Conservation (phyloP, 2,797 vertebrate species). For the Ctenochaetus hawaiiensis region DNA sequence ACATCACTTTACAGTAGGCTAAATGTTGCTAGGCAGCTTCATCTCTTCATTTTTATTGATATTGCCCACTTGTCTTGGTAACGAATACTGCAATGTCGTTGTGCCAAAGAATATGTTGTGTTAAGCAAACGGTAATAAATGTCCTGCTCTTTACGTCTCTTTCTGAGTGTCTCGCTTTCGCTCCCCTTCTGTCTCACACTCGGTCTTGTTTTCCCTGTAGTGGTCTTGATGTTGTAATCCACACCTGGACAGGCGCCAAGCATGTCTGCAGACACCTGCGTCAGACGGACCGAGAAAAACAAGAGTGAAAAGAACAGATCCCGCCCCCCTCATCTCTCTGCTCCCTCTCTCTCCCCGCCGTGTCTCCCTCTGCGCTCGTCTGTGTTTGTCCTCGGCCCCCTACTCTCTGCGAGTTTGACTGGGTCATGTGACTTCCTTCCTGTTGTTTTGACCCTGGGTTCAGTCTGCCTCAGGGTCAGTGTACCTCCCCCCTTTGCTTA, state of each 20-base stretch:
- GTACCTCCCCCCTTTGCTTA: slow-evolving; percentile 41
- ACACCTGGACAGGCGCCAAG: slow-evolving; percentile 77
- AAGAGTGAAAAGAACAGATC: slow-evolving; percentile 65
- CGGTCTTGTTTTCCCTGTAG: slow-evolving; percentile 57
- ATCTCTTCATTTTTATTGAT: slow-evolving; percentile 2
- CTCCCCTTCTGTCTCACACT: slow-evolving; percentile 7
- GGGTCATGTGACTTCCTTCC: slow-evolving; percentile 80
- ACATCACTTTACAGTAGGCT: neutral
- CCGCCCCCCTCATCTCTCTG: slow-evolving; percentile 32
- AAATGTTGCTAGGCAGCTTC: slow-evolving; percentile 16
- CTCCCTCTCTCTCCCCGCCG: slow-evolving; percentile 2
- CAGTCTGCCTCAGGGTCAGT: slow-evolving; percentile 66
- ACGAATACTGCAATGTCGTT: neutral
- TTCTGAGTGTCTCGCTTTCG: neutral
- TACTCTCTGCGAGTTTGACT: slow-evolving; percentile 41
- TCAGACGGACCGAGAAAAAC: slow-evolving; percentile 75
- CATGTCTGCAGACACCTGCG: slow-evolving; percentile 79
- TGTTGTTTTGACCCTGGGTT: slow-evolving; percentile 77
- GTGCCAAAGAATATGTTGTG: neutral
- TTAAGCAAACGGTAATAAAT: neutral
- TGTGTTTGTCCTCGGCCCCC: slow-evolving; percentile 20
- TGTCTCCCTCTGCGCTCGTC: slow-evolving; percentile 39
- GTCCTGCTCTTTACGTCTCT: neutral
- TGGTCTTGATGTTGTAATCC: slow-evolving; percentile 73
- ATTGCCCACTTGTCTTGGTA: neutral